phyloP scores from a whole-genome alignment of 2,113 vertebrate genomes.

The Rhizomys pruinosus region DNA sequence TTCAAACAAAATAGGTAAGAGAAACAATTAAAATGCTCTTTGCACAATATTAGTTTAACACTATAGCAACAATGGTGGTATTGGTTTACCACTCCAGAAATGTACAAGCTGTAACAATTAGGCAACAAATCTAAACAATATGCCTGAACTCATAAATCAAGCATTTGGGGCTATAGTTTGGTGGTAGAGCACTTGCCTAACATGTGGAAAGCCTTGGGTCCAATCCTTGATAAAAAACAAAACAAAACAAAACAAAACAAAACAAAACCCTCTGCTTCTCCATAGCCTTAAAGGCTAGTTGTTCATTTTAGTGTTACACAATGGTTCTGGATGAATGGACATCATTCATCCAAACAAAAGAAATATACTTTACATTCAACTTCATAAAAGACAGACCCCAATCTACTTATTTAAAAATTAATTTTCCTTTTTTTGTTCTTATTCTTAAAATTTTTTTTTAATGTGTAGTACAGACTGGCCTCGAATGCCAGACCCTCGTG shows the following conservation, averaged over 20 bases:
- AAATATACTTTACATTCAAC: neutral
- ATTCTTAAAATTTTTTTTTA: no score
- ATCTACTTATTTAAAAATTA: slow-evolving; percentile 47
- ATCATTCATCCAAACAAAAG: slow-evolving; percentile 31
- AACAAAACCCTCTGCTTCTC: slow-evolving; percentile 2
- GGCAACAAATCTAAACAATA: neutral
- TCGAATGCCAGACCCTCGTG: no score
- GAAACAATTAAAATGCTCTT: neutral
- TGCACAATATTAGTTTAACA: neutral
- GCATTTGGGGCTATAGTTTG: neutral
- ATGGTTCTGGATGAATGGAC: neutral
- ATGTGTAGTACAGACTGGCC: no score
- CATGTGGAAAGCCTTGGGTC: neutral
- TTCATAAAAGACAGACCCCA: slow-evolving; percentile 38
- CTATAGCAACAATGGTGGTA: neutral
- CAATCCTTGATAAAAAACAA: neutral
- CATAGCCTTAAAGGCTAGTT: neutral
- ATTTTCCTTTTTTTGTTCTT: no score
- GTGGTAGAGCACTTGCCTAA: no score
- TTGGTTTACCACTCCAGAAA: neutral
- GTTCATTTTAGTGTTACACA: neutral
- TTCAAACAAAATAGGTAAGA: neutral
- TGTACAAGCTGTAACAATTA: neutral
- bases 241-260: neutral
- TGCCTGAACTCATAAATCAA: neutral